Conservation (phyloP, 2,797 vertebrate species). For the Eulemur coronatus region DNA sequence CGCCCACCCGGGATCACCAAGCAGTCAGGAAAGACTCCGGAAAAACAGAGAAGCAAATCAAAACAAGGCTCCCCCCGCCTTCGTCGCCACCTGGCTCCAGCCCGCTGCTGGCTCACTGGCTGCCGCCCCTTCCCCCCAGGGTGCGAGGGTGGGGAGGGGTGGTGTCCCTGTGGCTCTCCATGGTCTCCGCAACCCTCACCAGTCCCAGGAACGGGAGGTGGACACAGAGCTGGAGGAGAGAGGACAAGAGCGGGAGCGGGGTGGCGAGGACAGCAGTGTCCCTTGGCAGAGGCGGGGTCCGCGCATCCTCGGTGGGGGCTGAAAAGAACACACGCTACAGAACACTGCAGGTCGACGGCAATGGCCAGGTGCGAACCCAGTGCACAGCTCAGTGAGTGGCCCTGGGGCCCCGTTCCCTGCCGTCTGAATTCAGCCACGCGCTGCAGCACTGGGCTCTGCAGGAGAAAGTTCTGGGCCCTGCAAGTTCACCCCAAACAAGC, state of each 20-base stretch:
- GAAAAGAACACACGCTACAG: fast-evolving
- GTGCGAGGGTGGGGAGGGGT: too few relatives aligned
- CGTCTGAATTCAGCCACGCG: too few relatives aligned
- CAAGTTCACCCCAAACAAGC: not conserved
- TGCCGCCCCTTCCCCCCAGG: not conserved
- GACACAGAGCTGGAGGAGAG: fast-evolving
- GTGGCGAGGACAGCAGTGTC: fast-evolving
- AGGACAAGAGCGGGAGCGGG: not conserved
- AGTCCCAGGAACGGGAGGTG: fast-evolving
- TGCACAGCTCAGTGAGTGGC: fast-evolving
- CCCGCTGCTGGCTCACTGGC: fast-evolving
- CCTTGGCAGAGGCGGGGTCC: fast-evolving
- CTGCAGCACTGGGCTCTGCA: not conserved
- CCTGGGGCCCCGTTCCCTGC: not conserved
- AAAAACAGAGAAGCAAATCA: not conserved
- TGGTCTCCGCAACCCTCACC: not conserved
- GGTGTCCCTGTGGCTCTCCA: fast-evolving
- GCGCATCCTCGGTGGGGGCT: fast-evolving
- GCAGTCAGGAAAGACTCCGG: not conserved
- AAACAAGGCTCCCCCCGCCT: not conserved
- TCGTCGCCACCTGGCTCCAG: fast-evolving
- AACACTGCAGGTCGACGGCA: too few relatives aligned
- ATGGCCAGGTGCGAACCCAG: too few relatives aligned
- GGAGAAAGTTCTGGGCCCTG: too few relatives aligned
- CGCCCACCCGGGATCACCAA: not conserved